Evolutionary conservation across 1,140 invertebrate species (phyloP), one percentile per base, ranked within the genome.

Genomic region (Panagrolaimus sp.): DNA sequence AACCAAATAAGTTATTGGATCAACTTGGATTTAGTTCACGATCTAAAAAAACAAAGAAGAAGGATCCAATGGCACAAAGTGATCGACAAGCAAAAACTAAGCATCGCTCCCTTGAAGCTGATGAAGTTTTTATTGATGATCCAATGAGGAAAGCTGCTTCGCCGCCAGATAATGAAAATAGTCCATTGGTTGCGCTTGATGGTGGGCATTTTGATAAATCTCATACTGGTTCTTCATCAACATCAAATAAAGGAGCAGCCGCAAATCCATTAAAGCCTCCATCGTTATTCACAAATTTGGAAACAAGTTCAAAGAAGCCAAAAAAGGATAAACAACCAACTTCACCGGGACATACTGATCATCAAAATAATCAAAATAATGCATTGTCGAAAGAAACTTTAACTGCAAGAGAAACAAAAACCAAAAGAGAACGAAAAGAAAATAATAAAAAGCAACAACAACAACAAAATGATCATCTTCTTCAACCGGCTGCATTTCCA

Each of bases 21-120:
- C 21, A 58, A 12, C 52, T 58, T 10, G 52, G 52, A n/a, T 21
- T 58, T 5, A 26, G 10, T 1, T 26, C 21, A 17, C 14, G 28
- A 4, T n/a, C 4, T 10, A 21, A 58, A 21, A 58, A 58, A 28
- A 58, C 21, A 58, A 58, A 58, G 17, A 58, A 58, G 52, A 58
- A 52, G 21, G 46, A 52, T 24, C 7, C 7, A 24, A 58, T 12
- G 15, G 28, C 8, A 58, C 52, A 8, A 58, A 58, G n/a, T 28
- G 52, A 4, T 12, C 21, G 21, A 58, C 1, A 1, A 58, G 52
- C n/a, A 58, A 58, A 58, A 58, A 21, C 32, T 12, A 58, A 58
- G 52, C 8, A 21, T 21, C 21, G 28, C 8, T 21, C 21, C 21
- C 52, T 28, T 2, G 52, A 26, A 58, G 21, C 17, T 3, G 52